phyloP scores from a whole-genome alignment of 2,113 vertebrate species.

The Theristicus caerulescens region DNA sequence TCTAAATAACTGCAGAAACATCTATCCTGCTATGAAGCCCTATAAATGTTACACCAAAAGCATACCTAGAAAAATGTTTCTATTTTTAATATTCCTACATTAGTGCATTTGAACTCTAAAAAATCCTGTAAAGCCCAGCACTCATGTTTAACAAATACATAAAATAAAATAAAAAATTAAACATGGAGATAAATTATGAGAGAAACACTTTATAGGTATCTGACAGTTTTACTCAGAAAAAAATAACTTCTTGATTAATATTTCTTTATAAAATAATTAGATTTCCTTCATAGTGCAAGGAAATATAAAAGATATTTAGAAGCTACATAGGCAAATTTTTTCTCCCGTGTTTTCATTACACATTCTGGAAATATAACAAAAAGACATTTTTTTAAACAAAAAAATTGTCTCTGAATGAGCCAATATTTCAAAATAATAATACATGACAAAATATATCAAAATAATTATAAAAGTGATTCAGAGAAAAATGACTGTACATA shows the following conservation, averaged over 20 bases:
- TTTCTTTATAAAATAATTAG: background rate
- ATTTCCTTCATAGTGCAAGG: background rate
- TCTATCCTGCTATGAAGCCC: background rate
- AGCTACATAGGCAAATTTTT: background rate
- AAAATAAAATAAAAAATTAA: background rate
- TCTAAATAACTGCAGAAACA: background rate
- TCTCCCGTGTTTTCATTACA: slow-evolving; percentile 38
- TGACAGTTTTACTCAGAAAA: background rate
- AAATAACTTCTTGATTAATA: background rate
- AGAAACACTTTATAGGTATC: background rate
- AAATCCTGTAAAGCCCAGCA: background rate
- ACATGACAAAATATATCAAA: slow-evolving; percentile 63
- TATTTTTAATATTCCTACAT: background rate
- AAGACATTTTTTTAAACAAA: slow-evolving; percentile 8
- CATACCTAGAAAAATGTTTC: background rate
- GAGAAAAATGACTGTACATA: slow-evolving; percentile 55
- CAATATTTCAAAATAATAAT: slow-evolving; percentile 57
- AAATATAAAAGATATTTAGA: slow-evolving; percentile 15
- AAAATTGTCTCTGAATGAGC: slow-evolving; percentile 4
- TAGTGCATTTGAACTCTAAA: background rate
- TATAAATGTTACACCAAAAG: background rate
- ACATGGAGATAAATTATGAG: background rate
- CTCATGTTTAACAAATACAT: background rate
- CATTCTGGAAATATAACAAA: slow-evolving; percentile 38
- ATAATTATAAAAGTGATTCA: slow-evolving; percentile 63